Conservation (phyloP, 2,888 invertebrate genomes). For the Agriopis leucophaearia region DNA sequence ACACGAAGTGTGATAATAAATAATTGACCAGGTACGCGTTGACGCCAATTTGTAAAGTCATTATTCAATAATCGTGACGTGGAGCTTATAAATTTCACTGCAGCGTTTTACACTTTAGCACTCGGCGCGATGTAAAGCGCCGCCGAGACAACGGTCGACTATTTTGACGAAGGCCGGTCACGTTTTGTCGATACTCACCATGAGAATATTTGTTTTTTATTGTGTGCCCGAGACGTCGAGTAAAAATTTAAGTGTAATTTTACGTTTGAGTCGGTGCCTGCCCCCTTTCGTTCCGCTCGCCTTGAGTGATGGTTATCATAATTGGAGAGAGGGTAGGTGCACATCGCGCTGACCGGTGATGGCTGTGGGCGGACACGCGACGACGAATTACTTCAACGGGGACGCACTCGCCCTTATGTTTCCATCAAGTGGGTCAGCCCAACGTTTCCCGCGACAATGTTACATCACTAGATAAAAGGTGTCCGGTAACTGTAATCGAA, state of each 20-base stretch:
- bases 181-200: constrained; percentile 85
- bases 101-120: constrained; percentile 85
- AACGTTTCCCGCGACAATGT: constrained; percentile 37
- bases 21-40: constrained; percentile 63
- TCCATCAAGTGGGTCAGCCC: constrained; percentile 13
- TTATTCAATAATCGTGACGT: constrained; percentile 84
- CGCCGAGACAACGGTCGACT: constrained; percentile 83
- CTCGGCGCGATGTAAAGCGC: constrained; percentile 78
- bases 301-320: constrained; percentile 86
- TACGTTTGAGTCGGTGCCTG: constrained; percentile 85
- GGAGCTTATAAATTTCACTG: constrained; percentile 82
- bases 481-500: constrained; percentile 71
- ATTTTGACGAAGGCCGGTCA: constrained; percentile 86
- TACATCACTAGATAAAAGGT: constrained; percentile 63
- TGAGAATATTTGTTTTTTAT: constrained; percentile 87
- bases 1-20: constrained; percentile 54
- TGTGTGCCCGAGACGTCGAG: constrained; percentile 79
- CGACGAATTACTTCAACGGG: constrained; percentile 61
- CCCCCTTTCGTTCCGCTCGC: constrained; percentile 86
- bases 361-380: constrained; percentile 74
- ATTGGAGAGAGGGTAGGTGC: constrained; percentile 84
- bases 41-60: constrained; percentile 77
- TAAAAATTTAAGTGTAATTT: constrained; percentile 86
- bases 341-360: constrained; percentile 71
- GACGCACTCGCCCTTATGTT: constrained; percentile 48